Conservation (phyloP, 2,797 vertebrate species). For the Pelochelys cantorii region DNA sequence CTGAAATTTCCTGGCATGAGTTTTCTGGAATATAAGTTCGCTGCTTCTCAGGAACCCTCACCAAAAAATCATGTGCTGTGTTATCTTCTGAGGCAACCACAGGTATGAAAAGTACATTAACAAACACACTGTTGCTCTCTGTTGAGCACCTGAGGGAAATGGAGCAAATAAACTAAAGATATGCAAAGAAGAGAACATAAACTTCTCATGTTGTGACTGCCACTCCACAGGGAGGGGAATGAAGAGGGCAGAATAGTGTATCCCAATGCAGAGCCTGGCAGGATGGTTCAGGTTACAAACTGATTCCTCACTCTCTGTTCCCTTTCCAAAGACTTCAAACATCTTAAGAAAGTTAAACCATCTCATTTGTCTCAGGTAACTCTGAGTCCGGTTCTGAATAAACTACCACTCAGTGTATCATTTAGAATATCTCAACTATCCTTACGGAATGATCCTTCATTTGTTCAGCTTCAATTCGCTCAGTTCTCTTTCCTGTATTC, state of each 20-base stretch:
- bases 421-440: neutral
- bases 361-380: neutral
- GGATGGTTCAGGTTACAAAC: neutral
- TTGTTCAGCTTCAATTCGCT: neutral
- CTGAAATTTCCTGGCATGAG: constrained; percentile 56
- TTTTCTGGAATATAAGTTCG: constrained; percentile 43
- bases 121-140: constrained; percentile 42
- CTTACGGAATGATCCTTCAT: neutral
- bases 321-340: neutral
- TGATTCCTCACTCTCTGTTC: neutral
- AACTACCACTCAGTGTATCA: constrained; percentile 18
- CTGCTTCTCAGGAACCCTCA: constrained; percentile 21
- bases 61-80: constrained; percentile 22
- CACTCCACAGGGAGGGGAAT: neutral
- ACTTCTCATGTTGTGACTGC: neutral
- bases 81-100: constrained; percentile 30
- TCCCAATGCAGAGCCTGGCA: neutral
- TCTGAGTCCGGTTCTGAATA: neutral
- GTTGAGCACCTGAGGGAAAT: constrained; percentile 51
- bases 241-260: neutral
- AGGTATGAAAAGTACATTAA: neutral
- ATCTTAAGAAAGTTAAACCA: neutral
- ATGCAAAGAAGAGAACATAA: neutral
- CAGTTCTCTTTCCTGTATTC: neutral
- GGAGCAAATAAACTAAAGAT: constrained; percentile 5